Evolutionary conservation across 2,797 vertebrate species (phyloP).

Genomic region (Eutrigla gurnardus): DNA sequence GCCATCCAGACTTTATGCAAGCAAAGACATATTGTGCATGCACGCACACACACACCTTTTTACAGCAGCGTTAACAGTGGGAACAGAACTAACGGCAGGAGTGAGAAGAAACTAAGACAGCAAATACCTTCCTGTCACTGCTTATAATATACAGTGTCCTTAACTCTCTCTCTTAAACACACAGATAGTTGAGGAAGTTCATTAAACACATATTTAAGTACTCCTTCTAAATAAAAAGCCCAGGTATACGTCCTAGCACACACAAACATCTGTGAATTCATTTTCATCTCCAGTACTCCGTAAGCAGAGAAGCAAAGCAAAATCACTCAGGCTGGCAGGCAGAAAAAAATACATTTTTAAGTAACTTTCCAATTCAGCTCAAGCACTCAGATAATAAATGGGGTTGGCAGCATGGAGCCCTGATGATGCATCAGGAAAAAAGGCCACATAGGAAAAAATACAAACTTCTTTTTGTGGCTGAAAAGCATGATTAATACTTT

Average conservation of each 20-base stretch:
- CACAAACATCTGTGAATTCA: slow-evolving; percentile 4
- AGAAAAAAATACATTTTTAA: slow-evolving; percentile 39
- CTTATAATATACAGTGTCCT: slow-evolving; percentile 5
- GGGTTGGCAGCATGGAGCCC: slow-evolving; percentile 35
- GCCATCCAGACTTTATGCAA: slow-evolving; percentile 15
- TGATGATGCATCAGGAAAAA: slow-evolving; percentile 19
- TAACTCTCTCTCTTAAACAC: not conserved
- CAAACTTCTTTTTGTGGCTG: not conserved
- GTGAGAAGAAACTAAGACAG: slow-evolving; percentile 26
- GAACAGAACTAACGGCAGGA: slow-evolving; percentile 8
- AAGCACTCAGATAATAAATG: slow-evolving; percentile 40
- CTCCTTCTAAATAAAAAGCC: not conserved
- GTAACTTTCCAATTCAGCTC: slow-evolving; percentile 63
- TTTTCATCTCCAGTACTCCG: not conserved
- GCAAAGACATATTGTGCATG: slow-evolving; percentile 2
- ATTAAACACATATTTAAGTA: not conserved
- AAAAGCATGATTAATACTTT: slow-evolving; percentile 6
- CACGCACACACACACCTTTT: not conserved
- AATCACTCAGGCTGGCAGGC: slow-evolving; percentile 12
- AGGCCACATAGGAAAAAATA: slow-evolving; percentile 9
- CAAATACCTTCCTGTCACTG: slow-evolving; percentile 31
- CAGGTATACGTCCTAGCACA: not conserved
- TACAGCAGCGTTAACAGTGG: slow-evolving; percentile 7
- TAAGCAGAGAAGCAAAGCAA: slow-evolving; percentile 11
- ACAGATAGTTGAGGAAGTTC: not conserved